These are phyloP conservation scores for Umimayanthus kanabou DNA, from an alignment of 92 coral and sea anemone species.

Conservation along the genomic window DNA sequence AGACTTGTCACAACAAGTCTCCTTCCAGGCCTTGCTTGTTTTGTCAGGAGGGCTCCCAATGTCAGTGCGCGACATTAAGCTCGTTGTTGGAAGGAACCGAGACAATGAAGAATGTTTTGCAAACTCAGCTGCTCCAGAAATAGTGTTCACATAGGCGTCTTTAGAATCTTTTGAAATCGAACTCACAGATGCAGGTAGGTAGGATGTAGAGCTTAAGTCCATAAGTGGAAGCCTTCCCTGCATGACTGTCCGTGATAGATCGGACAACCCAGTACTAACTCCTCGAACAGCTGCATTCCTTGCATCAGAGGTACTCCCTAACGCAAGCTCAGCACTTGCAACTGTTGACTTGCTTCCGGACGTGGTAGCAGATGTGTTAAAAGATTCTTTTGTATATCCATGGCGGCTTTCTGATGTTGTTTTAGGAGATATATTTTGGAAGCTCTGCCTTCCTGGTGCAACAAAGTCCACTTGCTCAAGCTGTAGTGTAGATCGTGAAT, in stretches of 20 bases:
- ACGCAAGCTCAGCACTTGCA: neutral
- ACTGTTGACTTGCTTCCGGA: neutral
- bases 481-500: conserved; percentile 55
- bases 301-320: neutral
- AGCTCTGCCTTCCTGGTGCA: neutral
- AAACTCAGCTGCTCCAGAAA: neutral
- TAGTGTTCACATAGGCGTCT: neutral
- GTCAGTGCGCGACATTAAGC: neutral
- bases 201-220: conserved; percentile 46
- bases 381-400: neutral
- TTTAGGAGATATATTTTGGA: neutral
- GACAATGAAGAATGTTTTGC: neutral
- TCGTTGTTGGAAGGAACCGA: neutral
- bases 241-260: neutral
- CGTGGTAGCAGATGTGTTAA: neutral
- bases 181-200: conserved; percentile 32
- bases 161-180: conserved; percentile 12
- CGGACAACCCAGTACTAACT: neutral
- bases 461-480: neutral
- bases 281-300: neutral
- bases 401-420: neutral
- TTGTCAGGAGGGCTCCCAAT: neutral
- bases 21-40: neutral
- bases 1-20: neutral
- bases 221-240: conserved; percentile 38